These are phyloP conservation scores for Diploscapter pachys DNA, from an alignment of 1,140 invertebrate genomes.

Conservation along the genomic window DNA sequence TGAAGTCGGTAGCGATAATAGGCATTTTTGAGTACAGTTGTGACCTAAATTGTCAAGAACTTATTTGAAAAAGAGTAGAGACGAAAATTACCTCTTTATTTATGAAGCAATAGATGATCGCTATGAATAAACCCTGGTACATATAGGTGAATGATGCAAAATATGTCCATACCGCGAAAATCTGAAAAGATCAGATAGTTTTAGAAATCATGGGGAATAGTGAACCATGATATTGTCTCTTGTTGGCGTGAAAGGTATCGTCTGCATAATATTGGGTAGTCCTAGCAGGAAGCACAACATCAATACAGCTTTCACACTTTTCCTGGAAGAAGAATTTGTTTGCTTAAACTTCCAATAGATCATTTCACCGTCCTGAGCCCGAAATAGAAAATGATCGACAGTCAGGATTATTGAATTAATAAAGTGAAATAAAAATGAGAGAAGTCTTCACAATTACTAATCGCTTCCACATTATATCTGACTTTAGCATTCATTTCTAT, in stretches of 20 bases:
- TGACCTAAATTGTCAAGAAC: slow-evolving; percentile 39
- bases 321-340: slow-evolving; percentile 42
- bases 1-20: slow-evolving; percentile 50
- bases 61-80: background rate
- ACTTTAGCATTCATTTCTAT: no score
- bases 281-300: slow-evolving; percentile 58
- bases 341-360: background rate
- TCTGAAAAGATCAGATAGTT: background rate
- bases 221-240: slow-evolving; percentile 55
- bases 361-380: no score
- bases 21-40: slow-evolving; percentile 43
- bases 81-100: slow-evolving; percentile 49
- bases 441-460: no score
- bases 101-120: slow-evolving; percentile 59
- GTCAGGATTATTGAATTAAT: no score
- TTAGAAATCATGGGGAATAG: no score
- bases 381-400: no score
- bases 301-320: slow-evolving; percentile 56
- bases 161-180: slow-evolving; percentile 59
- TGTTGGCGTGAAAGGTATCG: slow-evolving; percentile 57
- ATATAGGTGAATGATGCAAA: slow-evolving; percentile 58
- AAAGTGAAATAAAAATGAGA: no score
- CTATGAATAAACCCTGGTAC: slow-evolving; percentile 58
- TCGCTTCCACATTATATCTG: no score
- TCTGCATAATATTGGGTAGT: slow-evolving; percentile 59